Evolutionary conservation across 2,888 invertebrate genomes (phyloP), one percentile per base, ranked within the genome.

Genomic region (Epiblema foenella): DNA sequence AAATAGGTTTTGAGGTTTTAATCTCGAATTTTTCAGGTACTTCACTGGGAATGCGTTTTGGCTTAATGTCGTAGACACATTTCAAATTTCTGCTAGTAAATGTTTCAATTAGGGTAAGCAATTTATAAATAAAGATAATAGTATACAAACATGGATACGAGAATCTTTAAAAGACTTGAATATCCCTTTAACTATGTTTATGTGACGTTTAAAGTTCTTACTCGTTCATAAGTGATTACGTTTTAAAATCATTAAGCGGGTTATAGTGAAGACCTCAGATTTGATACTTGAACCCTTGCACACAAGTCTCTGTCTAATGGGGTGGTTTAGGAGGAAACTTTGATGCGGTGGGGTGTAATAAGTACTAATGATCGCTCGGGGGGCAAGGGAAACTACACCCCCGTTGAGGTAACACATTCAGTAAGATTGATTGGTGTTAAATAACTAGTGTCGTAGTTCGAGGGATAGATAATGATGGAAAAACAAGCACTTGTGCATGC

Each of bases 311-410:
- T 54, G 52, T 46, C 37, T 37, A 66, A 65, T 60, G 62, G 62
- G 70, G 60, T 49, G 59, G 58, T 42, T 29, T 4, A 56, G 70
- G 39, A 52, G 51, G 29, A 66, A 66, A 66, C 72, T 73, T 73
- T 69, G 72, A 62, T 73, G 69, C 69, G 69, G 65, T 59, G 62
- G 65, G 62, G 54, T 69, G 65, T 73, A 72, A 72, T 69, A 62
- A 69, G 73, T 66, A 60, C 73, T 73, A 73, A 73, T 73, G 73
- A 69, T 69, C 51, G 69, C 60, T 62, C 24, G 51, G 60, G 58
- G 70, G 56, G 56, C 37, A 17, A 62, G 70, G 60, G 24, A 56
- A 66, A 70, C 70, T 70, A 70, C 65, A 42, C 49, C 67, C 54
- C 49, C 20, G 68, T 65, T 49, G 66, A 62, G 60, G 60, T 49